These are phyloP conservation scores for Dasypogon diadema DNA, from an alignment of 2,888 invertebrate genomes.

Conservation along the genomic window DNA sequence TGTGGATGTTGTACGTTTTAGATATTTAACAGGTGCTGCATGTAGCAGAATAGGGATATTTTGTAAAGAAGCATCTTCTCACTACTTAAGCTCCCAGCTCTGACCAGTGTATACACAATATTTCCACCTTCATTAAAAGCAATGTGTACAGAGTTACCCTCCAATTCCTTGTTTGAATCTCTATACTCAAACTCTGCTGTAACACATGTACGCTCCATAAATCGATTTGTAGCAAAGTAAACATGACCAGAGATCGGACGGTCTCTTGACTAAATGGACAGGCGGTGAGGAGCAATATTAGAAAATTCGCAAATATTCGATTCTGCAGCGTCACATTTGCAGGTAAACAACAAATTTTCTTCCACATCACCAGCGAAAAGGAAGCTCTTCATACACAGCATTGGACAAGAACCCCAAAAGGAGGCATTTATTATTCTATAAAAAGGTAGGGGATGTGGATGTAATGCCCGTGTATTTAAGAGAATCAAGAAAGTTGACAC, in stretches of 20 bases:
- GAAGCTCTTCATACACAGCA: neutral
- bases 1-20: neutral
- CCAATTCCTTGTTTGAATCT: neutral
- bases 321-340: neutral
- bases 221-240: constrained; percentile 53
- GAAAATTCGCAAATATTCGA: neutral
- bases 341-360: constrained; percentile 24
- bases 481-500: neutral
- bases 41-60: too few relatives aligned
- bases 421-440: neutral
- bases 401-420: neutral
- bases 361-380: neutral
- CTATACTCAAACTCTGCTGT: neutral
- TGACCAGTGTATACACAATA: neutral
- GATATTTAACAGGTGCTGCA: neutral
- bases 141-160: too few relatives aligned
- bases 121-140: constrained; percentile 18
- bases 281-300: neutral
- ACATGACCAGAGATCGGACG: constrained; percentile 52
- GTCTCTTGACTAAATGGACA: neutral
- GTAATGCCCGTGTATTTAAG: neutral
- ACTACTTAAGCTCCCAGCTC: too few relatives aligned
- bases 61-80: too few relatives aligned
- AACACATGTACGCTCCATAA: constrained; percentile 7
- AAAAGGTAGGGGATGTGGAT: neutral